Evolutionary conservation across 1,140 invertebrate species (phyloP).

Genomic region (Brachionus rubens): DNA sequence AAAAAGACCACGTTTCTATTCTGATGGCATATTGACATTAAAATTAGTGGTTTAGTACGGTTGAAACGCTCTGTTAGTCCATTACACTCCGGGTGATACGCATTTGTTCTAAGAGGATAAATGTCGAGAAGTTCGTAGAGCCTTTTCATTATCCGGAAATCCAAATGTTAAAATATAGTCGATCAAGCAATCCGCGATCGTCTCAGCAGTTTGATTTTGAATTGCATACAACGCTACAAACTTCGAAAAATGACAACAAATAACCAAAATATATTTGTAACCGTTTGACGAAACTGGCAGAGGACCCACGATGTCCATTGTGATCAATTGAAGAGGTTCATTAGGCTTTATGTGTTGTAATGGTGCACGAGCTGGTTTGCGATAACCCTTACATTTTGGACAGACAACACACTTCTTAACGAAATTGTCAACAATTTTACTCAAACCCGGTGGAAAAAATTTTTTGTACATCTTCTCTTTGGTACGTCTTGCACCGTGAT

Average conservation of each 20-base stretch:
- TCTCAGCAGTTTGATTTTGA: slow-evolving; percentile 55
- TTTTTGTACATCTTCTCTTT: not conserved
- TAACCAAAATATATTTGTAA: slow-evolving; percentile 54
- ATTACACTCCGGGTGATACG: slow-evolving; percentile 53
- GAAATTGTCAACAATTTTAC: not conserved
- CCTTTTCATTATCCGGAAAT: slow-evolving; percentile 37
- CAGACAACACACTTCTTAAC: not conserved
- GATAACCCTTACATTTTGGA: not conserved
- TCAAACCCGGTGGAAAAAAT: not conserved
- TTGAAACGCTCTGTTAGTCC: slow-evolving; percentile 53
- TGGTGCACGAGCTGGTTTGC: not conserved
- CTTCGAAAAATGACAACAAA: slow-evolving; percentile 57
- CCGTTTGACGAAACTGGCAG: slow-evolving; percentile 46
- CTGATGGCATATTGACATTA: no score
- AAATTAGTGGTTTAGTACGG: no score
- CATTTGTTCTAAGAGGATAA: slow-evolving; percentile 48
- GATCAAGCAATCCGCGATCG: slow-evolving; percentile 48
- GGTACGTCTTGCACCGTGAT: not conserved
- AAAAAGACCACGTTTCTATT: no score
- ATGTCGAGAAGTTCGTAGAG: not conserved
- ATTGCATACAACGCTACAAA: slow-evolving; percentile 55
- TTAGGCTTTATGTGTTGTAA: not conserved
- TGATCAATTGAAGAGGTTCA: not conserved
- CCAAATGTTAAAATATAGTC: not conserved
- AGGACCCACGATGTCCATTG: slow-evolving; percentile 49